Conservation (phyloP, 2,113 vertebrate species). For the Promerops cafer region DNA sequence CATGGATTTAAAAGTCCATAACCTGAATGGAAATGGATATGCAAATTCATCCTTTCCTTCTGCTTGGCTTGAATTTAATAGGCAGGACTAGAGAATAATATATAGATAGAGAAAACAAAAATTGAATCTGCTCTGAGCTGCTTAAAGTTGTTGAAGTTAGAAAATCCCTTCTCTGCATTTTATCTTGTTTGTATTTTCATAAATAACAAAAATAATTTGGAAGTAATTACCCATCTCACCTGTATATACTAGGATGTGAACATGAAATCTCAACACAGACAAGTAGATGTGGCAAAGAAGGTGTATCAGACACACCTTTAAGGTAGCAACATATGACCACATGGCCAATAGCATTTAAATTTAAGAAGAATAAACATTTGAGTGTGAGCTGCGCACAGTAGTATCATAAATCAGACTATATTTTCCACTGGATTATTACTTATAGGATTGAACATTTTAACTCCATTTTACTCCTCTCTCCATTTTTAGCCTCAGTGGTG, state of each 20-base stretch:
- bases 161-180: background rate
- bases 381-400: background rate
- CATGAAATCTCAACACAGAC: background rate
- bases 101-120: slow-evolving; percentile 1
- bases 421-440: background rate
- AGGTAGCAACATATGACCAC: accelerated
- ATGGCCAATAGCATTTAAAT: background rate
- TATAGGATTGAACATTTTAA: background rate
- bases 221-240: background rate
- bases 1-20: slow-evolving; percentile 66
- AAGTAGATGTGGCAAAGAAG: background rate
- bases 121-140: slow-evolving; percentile 29
- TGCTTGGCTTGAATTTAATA: slow-evolving; percentile 46
- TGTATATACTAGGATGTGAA: background rate
- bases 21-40: slow-evolving; percentile 67
- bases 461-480: background rate
- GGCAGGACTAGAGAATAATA: slow-evolving; percentile 18
- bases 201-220: slow-evolving; percentile 2
- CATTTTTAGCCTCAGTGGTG: background rate
- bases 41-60: slow-evolving; percentile 64
- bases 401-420: background rate
- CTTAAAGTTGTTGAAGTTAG: background rate
- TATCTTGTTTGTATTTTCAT: background rate
- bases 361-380: background rate
- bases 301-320: background rate